Conservation (phyloP, 2,797 vertebrate genomes). For the Coilia nasus region DNA sequence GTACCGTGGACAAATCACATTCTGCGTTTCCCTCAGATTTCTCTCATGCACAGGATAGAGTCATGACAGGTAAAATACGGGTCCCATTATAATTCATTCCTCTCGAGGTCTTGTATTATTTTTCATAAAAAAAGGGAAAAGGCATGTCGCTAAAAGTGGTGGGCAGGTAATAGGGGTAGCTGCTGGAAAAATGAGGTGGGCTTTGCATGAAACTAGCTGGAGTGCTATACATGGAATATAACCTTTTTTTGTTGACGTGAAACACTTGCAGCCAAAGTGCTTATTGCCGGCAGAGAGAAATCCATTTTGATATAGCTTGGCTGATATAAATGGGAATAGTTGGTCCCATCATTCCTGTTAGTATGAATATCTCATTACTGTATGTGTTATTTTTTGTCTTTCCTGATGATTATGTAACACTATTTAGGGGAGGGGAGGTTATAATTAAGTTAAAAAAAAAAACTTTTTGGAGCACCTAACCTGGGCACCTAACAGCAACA, state of each 20-base stretch:
- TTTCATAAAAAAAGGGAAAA: conserved; percentile 40
- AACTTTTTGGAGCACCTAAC: background rate
- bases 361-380: conserved; percentile 8
- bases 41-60: conserved; percentile 36
- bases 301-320: conserved; percentile 10
- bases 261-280: conserved; percentile 22
- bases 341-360: conserved; percentile 7
- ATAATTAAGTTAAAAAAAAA: background rate
- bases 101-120: conserved; percentile 40
- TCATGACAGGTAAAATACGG: conserved; percentile 28
- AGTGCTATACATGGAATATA: conserved; percentile 14
- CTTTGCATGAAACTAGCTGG: conserved; percentile 29
- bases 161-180: conserved; percentile 35
- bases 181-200: conserved; percentile 29
- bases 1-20: conserved; percentile 42
- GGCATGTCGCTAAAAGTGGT: conserved; percentile 32
- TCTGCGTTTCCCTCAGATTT: conserved; percentile 34
- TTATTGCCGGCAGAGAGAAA: conserved; percentile 5
- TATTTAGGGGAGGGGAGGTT: conserved; percentile 17
- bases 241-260: conserved; percentile 11
- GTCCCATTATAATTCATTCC: conserved; percentile 39
- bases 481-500: background rate
- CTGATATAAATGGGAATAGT: conserved; percentile 16
- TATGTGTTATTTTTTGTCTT: conserved; percentile 9
- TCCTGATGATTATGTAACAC: conserved; percentile 8